phyloP scores from a whole-genome alignment of 2,113 vertebrate genomes.

The Colossoma macropomum region DNA sequence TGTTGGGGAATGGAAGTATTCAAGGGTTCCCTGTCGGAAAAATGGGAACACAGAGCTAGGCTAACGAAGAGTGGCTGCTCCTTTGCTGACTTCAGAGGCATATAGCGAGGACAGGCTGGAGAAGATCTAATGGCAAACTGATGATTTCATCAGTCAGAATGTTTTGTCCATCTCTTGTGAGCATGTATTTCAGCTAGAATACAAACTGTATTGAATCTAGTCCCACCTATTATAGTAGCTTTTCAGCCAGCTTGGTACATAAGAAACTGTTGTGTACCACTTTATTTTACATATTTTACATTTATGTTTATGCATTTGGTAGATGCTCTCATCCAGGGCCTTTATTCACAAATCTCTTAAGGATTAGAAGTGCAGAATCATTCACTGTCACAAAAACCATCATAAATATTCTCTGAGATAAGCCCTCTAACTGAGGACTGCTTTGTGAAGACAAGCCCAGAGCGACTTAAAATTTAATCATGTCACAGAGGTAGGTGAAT shows the following conservation, averaged over 20 bases:
- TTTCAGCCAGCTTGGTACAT: no score
- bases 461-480: no score
- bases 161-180: neutral
- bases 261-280: no score
- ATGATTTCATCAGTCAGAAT: no score
- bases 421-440: neutral
- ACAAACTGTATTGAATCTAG: neutral
- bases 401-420: neutral
- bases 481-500: no score
- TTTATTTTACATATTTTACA: neutral
- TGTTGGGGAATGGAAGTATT: slow-evolving; percentile 63
- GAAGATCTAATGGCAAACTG: neutral
- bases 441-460: no score
- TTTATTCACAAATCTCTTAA: no score
- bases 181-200: neutral
- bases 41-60: slow-evolving; percentile 62
- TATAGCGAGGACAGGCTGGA: neutral
- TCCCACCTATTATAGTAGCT: no score
- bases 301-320: no score
- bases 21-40: slow-evolving; percentile 61
- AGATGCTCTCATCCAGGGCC: no score
- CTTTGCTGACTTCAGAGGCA: slow-evolving; percentile 53
- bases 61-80: slow-evolving; percentile 63
- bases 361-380: no score
- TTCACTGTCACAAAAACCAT: no score